Evolutionary conservation across 2,888 invertebrate genomes (phyloP).

Genomic region (Nomada fabriciana): DNA sequence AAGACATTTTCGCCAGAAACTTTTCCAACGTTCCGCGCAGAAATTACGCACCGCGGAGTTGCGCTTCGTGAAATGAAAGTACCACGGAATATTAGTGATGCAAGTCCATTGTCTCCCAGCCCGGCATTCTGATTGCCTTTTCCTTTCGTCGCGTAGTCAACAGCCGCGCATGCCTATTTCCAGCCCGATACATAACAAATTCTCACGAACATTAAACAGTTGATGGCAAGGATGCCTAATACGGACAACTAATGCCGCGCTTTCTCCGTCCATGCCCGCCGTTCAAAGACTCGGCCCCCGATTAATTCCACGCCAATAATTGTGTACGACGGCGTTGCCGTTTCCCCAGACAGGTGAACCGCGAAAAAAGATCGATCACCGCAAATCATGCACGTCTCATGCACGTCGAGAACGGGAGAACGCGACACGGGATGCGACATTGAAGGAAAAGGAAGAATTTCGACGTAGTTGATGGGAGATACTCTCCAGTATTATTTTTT

Average conservation of each 20-base stretch:
- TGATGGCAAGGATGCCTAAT: constrained; percentile 35
- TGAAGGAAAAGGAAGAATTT: too few relatives aligned
- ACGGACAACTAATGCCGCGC: constrained; percentile 48
- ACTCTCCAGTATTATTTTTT: too few relatives aligned
- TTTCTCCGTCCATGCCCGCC: constrained; percentile 46
- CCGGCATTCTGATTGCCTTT: constrained; percentile 56
- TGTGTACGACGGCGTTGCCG: constrained; percentile 22
- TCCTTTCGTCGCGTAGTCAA: constrained; percentile 27
- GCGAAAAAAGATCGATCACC: constrained; percentile 32
- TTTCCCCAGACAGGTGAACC: constrained; percentile 12
- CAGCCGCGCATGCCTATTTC: constrained; percentile 44
- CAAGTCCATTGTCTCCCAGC: constrained; percentile 60
- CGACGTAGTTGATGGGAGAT: too few relatives aligned
- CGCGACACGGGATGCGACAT: too few relatives aligned
- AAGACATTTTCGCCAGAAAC: background rate
- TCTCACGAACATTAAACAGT: constrained; percentile 51
- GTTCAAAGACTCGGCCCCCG: background rate
- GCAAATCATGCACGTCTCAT: background rate
- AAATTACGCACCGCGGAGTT: constrained; percentile 45
- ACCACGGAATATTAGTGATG: constrained; percentile 61
- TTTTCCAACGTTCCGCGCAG: constrained; percentile 20
- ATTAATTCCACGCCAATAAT: constrained; percentile 35
- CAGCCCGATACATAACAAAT: constrained; percentile 45
- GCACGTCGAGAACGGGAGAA: too few relatives aligned
- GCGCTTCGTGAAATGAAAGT: constrained; percentile 60